Evolutionary conservation across 2,113 vertebrate species (phyloP), one percentile per base, ranked within the genome.

Genomic region (Myanophis thanlyinensis): DNA sequence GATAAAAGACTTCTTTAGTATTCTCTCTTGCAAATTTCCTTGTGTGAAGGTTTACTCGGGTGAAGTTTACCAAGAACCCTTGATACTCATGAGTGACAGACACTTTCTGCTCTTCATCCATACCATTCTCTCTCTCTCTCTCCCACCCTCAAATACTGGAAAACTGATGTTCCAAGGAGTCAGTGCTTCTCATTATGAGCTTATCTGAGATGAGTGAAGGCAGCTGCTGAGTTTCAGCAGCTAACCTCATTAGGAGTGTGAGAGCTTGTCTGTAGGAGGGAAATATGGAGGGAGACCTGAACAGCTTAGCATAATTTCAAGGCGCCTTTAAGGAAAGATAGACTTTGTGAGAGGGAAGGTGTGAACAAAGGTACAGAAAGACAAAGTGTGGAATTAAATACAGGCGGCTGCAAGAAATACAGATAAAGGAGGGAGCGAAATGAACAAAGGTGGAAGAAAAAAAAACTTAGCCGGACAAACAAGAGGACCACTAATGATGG

Each of bases 171-270:
- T 86, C 73, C 92, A 86, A 20, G 52, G 47, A 93, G 52, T 90
- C 92, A 86, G 22, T 11, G 88, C 88, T n/a, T 90, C 80, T 93
- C 92, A 93, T 93, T 90, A 86, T 85, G 80, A 92, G 86, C 86
- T n/a, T 1, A 1, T 51, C 25, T 0, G 2, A 91, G 87, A 46
- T 86, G 86, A 93, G 23, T 49, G 0, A 46, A 88, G 15, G 35
- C 85, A 88, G 18, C 6, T 30, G 93, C 35, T 92, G 91, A 89
- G n/a, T 48, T 92, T 90, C 85, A 85, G 2, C 15, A 67, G 44
- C 47, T 92, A 47, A 0, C 22, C 18, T 0, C 0, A 0, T 88
- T 0, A 47, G 90, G 59, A 84, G 44, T 20, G 1, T 5, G 3
- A 0, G 35, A 15, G 85, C 0, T 8, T 52, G 15, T 8, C 18